Evolutionary conservation across 1,140 invertebrate species (phyloP).

Genomic region (Temnothorax longispinosus): DNA sequence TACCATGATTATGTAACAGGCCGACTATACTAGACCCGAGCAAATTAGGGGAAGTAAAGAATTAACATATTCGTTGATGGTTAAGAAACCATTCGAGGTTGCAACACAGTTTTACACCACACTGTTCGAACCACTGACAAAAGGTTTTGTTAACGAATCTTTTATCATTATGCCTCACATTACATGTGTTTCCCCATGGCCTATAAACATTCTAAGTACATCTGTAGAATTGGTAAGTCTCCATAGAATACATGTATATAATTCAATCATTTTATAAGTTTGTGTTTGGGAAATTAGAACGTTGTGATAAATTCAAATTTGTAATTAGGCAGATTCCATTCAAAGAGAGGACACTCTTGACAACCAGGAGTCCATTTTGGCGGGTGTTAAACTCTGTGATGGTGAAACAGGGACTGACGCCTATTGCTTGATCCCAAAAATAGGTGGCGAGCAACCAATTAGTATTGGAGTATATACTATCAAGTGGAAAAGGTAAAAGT

Average conservation of each 20-base stretch:
- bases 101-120: conserved; percentile 89
- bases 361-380: conserved; percentile 75
- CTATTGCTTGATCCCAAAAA: conserved; percentile 84
- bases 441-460: conserved; percentile 86
- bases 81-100: conserved; percentile 90
- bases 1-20: conserved; percentile 76
- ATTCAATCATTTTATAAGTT: conserved; percentile 15
- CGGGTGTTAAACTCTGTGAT: conserved; percentile 79
- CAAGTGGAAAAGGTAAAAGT: conserved; percentile 90
- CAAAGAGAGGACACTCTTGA: conserved; percentile 75
- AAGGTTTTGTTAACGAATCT: conserved; percentile 89
- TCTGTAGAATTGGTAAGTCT: conserved; percentile 87
- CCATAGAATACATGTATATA: neutral
- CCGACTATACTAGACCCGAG: conserved; percentile 81
- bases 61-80: conserved; percentile 87
- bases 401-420: conserved; percentile 86
- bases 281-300: neutral
- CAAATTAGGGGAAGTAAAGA: conserved; percentile 86
- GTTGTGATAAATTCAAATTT: neutral
- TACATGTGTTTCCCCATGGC: conserved; percentile 90
- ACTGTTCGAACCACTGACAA: conserved; percentile 88
- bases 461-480: conserved; percentile 91
- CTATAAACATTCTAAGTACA: conserved; percentile 89
- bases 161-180: conserved; percentile 90
- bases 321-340: conserved; percentile 79